phyloP scores from a whole-genome alignment of 2,113 vertebrate species.

The Fregetta grallaria region DNA sequence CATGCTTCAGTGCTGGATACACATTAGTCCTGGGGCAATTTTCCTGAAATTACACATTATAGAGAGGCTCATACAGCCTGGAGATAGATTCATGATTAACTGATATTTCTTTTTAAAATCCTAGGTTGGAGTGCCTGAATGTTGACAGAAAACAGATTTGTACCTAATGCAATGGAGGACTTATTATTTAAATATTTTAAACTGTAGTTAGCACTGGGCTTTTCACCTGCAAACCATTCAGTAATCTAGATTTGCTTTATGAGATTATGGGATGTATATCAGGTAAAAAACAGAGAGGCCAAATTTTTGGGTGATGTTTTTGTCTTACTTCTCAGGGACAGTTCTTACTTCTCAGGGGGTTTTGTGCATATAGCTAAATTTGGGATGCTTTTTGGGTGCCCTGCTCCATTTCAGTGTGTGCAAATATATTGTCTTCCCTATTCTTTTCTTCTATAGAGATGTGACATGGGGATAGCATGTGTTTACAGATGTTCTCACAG shows the following conservation, averaged over 20 bases:
- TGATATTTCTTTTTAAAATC: background rate
- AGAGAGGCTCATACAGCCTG: background rate
- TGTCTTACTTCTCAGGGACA: background rate
- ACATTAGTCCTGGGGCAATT: background rate
- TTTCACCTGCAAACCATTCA: background rate
- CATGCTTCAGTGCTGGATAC: background rate
- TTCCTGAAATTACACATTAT: background rate
- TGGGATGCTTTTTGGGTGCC: background rate
- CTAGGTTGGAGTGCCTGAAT: background rate
- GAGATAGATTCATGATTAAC: background rate
- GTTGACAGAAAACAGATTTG: background rate
- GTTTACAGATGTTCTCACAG: background rate
- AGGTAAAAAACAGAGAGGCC: background rate
- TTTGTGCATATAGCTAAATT: background rate
- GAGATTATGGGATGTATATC: background rate
- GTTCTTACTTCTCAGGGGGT: background rate
- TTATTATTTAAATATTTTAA: conserved; percentile 12
- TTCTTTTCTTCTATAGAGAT: background rate
- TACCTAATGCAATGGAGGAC: background rate
- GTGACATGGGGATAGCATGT: background rate
- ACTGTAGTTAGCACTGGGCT: background rate
- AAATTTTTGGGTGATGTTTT: background rate
- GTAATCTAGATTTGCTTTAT: background rate
- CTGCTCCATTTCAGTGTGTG: background rate
- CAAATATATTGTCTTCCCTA: background rate